Base-by-base conservation (phyloP, 2,797 vertebrate species). In the Bufotes viridis region DNA sequence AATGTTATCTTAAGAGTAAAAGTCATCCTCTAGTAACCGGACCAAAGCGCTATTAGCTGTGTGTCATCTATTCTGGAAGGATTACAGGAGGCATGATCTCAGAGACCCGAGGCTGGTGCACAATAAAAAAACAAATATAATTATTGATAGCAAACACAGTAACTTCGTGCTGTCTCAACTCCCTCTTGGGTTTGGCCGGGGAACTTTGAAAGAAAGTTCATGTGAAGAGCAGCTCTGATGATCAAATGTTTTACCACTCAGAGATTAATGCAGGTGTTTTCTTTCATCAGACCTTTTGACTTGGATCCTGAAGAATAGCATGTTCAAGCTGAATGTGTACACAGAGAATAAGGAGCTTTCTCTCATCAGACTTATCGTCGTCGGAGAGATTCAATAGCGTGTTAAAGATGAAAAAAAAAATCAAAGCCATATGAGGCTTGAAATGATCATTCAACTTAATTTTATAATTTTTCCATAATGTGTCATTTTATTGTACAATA, bases 91-190 rank as follows among this genome's bases (percentile, higher is more conserved):
- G 92, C 93, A 94, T 94, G 94, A 96, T 94, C 94, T 94, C 93
- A 93, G 91, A 93, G 92, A 89, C 90, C 93, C 93, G 93, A 95
- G 96, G 94, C 94, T 90, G 88, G 90, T 80, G 91, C 60, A 92
- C 95, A 95, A 96, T 94, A 94, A 92, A 94, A 69, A 95, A 92
- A 93, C 94, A 96, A 96, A 96, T 94, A 94, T 82, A 91, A 95
- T 96, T 96, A 96, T 94, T 96, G 95, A 95, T 93, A 78, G 94
- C 90, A 90, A 93, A 93, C 95, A 96, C 95, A 97, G 96, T 96
- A 90, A 95, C 95, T 97, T 96, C 95, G 93, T 90, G 91, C 53
- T 91, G 94, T 94, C 93, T 95, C 93, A 92, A 92, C 92, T 91
- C 93, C 92, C 92, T 92, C 91, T 92, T 91, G 92, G 93, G 94